Conservation (phyloP, 2,797 vertebrate genomes). For the Amblyraja radiata region DNA sequence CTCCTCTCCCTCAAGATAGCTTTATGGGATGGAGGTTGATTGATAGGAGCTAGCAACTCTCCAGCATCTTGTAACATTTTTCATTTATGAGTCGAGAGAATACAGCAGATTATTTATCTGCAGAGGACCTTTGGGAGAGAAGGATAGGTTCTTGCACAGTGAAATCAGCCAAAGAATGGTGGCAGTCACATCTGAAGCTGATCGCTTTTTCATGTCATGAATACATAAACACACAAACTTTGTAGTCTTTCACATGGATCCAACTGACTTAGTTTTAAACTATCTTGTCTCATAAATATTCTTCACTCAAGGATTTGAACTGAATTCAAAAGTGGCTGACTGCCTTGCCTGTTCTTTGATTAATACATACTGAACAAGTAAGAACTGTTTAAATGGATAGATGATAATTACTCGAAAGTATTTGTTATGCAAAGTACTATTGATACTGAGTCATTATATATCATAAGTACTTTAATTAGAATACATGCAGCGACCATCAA, state of each 20-base stretch:
- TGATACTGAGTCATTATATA: too few species aligned
- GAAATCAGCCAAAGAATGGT: not conserved
- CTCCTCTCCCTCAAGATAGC: too few species aligned
- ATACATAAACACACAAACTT: not conserved
- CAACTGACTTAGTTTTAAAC: not conserved
- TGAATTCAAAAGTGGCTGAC: not conserved
- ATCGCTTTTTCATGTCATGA: not conserved
- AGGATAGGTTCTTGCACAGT: too few species aligned
- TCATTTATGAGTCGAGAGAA: not conserved
- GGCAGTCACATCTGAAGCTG: not conserved
- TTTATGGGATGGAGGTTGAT: not conserved
- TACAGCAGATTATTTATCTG: not conserved
- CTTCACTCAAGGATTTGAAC: not conserved
- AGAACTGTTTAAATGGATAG: not conserved
- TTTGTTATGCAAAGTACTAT: not conserved
- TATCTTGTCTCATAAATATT: not conserved
- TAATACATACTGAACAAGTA: not conserved
- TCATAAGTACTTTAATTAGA: too few species aligned
- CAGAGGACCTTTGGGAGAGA: not conserved
- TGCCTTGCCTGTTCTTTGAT: not conserved
- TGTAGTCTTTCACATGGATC: not conserved
- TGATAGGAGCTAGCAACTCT: not conserved
- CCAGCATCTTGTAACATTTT: not conserved
- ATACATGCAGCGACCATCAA: too few species aligned
- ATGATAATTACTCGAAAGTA: not conserved